phyloP scores from a whole-genome alignment of 2,113 vertebrate species.

The Cnemophilus loriae region DNA sequence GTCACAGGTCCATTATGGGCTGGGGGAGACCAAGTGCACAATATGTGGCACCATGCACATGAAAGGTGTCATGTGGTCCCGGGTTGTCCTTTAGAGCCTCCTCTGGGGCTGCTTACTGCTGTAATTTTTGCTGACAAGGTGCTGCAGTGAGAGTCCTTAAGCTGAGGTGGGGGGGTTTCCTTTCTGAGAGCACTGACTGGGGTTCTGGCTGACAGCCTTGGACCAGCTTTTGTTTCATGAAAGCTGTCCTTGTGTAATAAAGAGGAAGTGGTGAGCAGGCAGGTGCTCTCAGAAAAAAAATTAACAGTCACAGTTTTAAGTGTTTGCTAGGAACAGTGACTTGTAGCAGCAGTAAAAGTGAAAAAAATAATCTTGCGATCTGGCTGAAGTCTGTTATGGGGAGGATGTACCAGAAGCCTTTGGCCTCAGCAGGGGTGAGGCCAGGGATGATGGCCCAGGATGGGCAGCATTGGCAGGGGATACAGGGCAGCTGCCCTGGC shows the following conservation, averaged over 20 bases:
- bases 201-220: neutral
- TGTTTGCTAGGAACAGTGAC: neutral
- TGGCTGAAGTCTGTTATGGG: neutral
- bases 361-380: accelerated
- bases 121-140: neutral
- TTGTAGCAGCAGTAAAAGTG: neutral
- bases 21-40: accelerated
- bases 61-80: neutral
- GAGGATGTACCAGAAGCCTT: neutral
- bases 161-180: neutral
- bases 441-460: neutral
- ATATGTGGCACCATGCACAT: neutral
- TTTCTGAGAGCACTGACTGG: neutral
- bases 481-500: accelerated
- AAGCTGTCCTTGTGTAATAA: accelerated
- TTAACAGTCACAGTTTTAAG: neutral
- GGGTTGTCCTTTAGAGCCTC: neutral
- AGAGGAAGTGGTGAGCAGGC: neutral
- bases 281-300: neutral
- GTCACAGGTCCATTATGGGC: neutral
- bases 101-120: neutral
- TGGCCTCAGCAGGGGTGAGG: neutral
- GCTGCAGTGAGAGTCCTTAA: neutral
- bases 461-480: too few species aligned
- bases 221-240: neutral